Conservation (phyloP, 2,113 vertebrate genomes). For the Oplegnathus fasciatus region DNA sequence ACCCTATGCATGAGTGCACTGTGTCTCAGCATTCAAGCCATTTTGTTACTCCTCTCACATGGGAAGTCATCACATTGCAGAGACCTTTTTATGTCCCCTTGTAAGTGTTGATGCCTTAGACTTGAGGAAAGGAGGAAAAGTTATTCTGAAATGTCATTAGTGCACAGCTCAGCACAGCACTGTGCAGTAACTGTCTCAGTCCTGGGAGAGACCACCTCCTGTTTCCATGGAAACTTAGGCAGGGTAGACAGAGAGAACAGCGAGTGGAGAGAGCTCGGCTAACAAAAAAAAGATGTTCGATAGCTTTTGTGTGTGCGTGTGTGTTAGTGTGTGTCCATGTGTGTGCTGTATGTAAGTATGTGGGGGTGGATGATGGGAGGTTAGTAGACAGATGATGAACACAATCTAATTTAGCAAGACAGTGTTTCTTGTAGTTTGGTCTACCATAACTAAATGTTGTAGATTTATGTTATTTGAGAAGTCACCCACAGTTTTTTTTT, state of each 20-base stretch:
- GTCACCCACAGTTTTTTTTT: constrained; percentile 19
- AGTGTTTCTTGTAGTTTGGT: constrained; percentile 44
- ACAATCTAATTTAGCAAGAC: constrained; percentile 61
- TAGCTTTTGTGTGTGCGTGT: constrained; percentile 42
- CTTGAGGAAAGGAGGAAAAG: constrained; percentile 71
- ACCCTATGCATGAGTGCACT: not conserved
- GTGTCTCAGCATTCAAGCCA: not conserved
- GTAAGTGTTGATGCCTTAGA: constrained; percentile 51
- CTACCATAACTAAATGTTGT: constrained; percentile 39
- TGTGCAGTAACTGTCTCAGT: constrained; percentile 76
- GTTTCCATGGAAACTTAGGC: constrained; percentile 86
- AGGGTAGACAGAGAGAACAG: constrained; percentile 73
- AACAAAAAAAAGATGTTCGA: constrained; percentile 61
- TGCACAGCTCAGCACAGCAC: constrained; percentile 74
- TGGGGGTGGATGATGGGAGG: constrained; percentile 47
- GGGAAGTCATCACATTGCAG: constrained; percentile 15
- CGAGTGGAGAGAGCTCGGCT: constrained; percentile 59
- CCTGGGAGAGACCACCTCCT: constrained; percentile 79
- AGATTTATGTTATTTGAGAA: constrained; percentile 47
- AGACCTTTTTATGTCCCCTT: constrained; percentile 49
- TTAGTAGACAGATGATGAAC: constrained; percentile 60
- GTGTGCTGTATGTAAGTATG: constrained; percentile 26
- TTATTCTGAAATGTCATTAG: constrained; percentile 82
- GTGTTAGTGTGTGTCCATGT: not conserved
- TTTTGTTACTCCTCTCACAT: constrained; percentile 22